Conservation (phyloP, 2,797 vertebrate genomes). For the Protonibea diacanthus region DNA sequence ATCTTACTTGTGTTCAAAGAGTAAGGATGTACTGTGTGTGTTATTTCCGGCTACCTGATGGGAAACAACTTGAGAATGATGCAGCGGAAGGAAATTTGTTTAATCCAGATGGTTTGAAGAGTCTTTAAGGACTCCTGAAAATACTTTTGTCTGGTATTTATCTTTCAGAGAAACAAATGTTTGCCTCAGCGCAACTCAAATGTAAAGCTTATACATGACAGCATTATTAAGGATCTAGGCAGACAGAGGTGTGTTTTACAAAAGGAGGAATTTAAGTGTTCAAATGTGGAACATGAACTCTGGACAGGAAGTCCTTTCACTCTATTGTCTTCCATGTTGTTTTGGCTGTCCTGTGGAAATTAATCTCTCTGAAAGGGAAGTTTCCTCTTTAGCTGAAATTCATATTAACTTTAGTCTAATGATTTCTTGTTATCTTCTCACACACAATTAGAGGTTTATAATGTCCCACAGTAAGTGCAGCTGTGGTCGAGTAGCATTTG, state of each 20-base stretch:
- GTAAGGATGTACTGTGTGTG: no score
- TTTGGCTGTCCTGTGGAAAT: background rate
- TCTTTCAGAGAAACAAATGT: background rate
- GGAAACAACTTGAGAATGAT: no score
- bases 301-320: conserved; percentile 25
- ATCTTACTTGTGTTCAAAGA: no score
- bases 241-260: background rate
- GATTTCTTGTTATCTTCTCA: background rate
- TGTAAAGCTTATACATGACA: background rate
- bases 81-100: no score
- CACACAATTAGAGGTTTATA: background rate
- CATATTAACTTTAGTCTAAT: background rate
- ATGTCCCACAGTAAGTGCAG: background rate
- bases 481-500: no score
- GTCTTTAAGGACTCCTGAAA: no score
- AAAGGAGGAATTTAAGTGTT: background rate
- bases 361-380: background rate
- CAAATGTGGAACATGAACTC: background rate
- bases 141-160: background rate
- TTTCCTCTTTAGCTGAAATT: background rate
- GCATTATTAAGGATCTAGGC: no score
- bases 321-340: conserved; percentile 15
- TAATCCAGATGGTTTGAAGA: no score
- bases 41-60: no score
- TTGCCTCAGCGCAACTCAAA: background rate